Evolutionary conservation across 2,888 invertebrate species (phyloP).

Genomic region (Aporophyla lueneburgensis): DNA sequence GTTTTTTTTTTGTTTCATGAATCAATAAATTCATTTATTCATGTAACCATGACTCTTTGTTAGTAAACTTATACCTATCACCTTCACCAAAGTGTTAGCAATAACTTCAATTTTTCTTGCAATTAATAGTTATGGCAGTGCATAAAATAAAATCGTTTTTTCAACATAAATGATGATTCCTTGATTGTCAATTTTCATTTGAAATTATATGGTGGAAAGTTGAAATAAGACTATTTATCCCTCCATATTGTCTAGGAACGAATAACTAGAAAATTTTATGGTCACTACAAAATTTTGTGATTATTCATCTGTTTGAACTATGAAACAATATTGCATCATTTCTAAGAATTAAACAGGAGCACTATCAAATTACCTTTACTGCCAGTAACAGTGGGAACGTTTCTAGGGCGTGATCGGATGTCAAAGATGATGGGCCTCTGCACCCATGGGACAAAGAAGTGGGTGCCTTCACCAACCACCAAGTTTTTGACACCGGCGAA

Average conservation of each 20-base stretch:
- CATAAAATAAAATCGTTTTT: too few species aligned
- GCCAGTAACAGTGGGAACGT: slow-evolving; percentile 99
- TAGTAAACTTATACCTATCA: too few species aligned
- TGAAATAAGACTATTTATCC: not conserved
- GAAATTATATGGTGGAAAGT: not conserved
- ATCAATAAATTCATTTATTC: too few species aligned
- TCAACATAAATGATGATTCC: too few species aligned
- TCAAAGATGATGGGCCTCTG: slow-evolving; percentile 99
- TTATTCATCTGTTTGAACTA: not conserved
- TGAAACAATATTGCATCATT: slow-evolving; percentile 1
- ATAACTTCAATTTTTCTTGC: too few species aligned
- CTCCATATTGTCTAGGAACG: not conserved
- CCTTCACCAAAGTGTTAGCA: too few species aligned
- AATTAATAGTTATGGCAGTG: too few species aligned
- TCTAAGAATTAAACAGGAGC: not conserved
- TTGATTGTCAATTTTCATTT: not conserved
- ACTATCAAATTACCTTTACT: slow-evolving; percentile 94
- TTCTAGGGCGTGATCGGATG: slow-evolving; percentile 98
- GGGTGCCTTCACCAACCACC: slow-evolving; percentile 99
- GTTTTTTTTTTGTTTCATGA: too few species aligned
- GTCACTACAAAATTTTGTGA: not conserved
- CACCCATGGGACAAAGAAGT: slow-evolving; percentile 99
- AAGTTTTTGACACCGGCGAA: slow-evolving; percentile 98
- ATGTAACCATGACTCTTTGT: too few species aligned
- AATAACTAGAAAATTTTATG: not conserved